Conservation (phyloP, 30 jellyfish, hydroid and myxozoan genomes). For the Clytia hemisphaerica region DNA sequence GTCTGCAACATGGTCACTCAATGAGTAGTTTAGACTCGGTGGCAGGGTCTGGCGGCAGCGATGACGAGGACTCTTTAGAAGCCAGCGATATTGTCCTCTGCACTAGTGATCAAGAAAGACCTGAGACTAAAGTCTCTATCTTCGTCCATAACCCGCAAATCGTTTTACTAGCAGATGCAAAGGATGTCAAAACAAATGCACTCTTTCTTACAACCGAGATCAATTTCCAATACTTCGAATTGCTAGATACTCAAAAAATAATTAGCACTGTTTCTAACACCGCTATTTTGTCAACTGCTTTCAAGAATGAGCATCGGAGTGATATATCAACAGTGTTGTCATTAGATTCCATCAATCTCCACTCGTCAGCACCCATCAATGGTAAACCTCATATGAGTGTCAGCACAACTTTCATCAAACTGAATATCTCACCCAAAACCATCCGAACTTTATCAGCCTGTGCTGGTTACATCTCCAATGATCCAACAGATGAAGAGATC, state of each 20-base stretch:
- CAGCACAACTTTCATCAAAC: slow-evolving; percentile 33
- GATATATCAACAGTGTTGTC: slow-evolving; percentile 59
- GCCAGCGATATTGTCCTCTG: slow-evolving; percentile 21
- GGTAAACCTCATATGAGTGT: slow-evolving; percentile 83
- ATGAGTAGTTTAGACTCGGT: too few relatives aligned
- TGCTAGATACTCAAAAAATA: slow-evolving; percentile 12
- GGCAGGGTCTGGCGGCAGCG: too few relatives aligned
- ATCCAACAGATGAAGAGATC: background rate
- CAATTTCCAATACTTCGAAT: slow-evolving; percentile 18
- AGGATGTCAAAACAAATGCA: slow-evolving; percentile 66
- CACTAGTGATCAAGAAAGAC: too few relatives aligned
- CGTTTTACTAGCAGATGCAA: slow-evolving; percentile 83
- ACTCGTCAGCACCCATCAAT: slow-evolving; percentile 66
- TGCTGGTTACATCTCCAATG: slow-evolving; percentile 21
- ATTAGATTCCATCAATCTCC: slow-evolving; percentile 46
- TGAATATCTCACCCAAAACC: slow-evolving; percentile 76
- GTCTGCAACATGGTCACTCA: too few relatives aligned
- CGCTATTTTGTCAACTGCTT: slow-evolving; percentile 57
- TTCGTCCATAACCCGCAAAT: slow-evolving; percentile 56
- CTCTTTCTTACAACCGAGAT: slow-evolving; percentile 47
- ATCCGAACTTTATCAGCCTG: slow-evolving; percentile 65
- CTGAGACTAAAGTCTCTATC: slow-evolving; percentile 42
- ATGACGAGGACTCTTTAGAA: slow-evolving; percentile 29
- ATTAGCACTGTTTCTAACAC: slow-evolving; percentile 24
- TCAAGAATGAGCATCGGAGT: slow-evolving; percentile 51